These are phyloP conservation scores for Protophormia terraenovae DNA, from an alignment of 2,888 invertebrate species.

Conservation along the genomic window DNA sequence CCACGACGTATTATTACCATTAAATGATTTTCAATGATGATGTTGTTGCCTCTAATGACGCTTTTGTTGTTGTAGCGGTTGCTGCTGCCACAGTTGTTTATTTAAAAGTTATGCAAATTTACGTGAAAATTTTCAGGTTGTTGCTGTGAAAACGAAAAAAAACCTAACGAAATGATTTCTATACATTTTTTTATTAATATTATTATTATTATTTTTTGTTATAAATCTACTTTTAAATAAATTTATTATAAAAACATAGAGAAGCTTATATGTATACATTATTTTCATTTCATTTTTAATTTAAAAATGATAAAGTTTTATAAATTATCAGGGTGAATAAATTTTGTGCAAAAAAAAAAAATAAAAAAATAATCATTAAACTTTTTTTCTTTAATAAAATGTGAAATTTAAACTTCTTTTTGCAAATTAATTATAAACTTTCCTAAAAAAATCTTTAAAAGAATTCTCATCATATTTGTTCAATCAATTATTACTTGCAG, in stretches of 20 bases:
- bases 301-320: conserved; percentile 3
- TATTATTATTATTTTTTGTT: neutral
- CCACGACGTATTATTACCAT: conserved; percentile 30
- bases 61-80: neutral
- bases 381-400: neutral
- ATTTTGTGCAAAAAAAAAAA: neutral
- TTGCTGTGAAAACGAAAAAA: neutral
- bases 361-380: neutral
- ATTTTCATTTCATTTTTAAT: neutral
- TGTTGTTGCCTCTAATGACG: conserved; percentile 4
- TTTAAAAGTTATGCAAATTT: conserved; percentile 56
- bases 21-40: conserved; percentile 55
- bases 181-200: no score
- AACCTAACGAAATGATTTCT: neutral
- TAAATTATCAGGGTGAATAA: neutral
- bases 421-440: neutral
- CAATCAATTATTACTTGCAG: neutral
- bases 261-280: neutral
- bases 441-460: neutral
- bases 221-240: neutral
- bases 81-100: neutral
- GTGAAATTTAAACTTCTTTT: neutral
- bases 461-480: neutral
- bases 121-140: conserved; percentile 3
- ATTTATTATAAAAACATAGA: neutral